Conservation (phyloP, 1,140 invertebrate species). For the Wiebesia pumilae region DNA sequence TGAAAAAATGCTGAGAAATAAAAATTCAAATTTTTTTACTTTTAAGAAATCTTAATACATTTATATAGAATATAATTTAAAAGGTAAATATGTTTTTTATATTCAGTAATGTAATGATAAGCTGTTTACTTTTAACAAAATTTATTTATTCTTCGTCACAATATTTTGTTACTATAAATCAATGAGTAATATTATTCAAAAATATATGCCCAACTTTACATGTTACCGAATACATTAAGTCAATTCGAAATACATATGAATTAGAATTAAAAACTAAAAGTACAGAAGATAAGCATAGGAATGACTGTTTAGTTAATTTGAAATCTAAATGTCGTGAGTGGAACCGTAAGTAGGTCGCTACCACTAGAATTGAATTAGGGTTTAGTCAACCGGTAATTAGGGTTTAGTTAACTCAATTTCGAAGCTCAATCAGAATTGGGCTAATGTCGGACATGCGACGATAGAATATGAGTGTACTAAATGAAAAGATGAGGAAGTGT, state of each 20-base stretch:
- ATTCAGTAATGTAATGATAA: no score
- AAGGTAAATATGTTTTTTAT: no score
- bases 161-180: no score
- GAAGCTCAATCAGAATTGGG: neutral
- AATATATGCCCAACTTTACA: no score
- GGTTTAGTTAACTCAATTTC: constrained; percentile 5
- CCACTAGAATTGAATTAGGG: neutral
- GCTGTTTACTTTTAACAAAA: no score
- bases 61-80: no score
- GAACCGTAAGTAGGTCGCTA: neutral
- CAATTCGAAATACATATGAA: neutral
- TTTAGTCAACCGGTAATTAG: neutral
- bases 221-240: neutral
- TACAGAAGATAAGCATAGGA: neutral
- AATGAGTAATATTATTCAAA: no score
- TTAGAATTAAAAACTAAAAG: neutral
- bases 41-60: no score
- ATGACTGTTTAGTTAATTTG: neutral
- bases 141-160: no score
- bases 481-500: neutral
- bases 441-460: constrained; percentile 2
- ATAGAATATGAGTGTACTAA: neutral
- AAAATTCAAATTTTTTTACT: no score
- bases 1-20: no score
- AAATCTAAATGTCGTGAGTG: constrained; percentile 9